Evolutionary conservation across 2,113 vertebrate genomes (phyloP).

Genomic region (Callaeas wilsoni): DNA sequence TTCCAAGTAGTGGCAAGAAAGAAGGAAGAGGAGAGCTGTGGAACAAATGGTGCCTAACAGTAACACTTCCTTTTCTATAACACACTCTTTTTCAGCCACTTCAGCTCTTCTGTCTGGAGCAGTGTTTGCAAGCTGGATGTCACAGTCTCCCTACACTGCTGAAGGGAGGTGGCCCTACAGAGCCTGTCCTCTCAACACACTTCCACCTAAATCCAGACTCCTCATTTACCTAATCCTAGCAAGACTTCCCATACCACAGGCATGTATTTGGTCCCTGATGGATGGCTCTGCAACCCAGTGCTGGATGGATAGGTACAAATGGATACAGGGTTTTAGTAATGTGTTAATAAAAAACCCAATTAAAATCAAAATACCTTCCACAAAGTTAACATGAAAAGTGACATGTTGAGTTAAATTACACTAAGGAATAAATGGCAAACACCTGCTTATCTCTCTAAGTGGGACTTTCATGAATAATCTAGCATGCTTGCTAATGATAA

Average conservation of each 20-base stretch:
- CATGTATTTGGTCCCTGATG: neutral
- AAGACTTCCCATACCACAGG: neutral
- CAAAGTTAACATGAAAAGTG: slow-evolving; percentile 13
- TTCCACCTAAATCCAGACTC: neutral
- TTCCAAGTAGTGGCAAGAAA: neutral
- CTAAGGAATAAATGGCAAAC: slow-evolving; percentile 29
- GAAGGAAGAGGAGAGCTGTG: neutral
- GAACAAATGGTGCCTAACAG: neutral
- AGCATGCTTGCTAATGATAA: slow-evolving; percentile 16
- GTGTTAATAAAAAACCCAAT: neutral
- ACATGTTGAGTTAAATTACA: slow-evolving; percentile 15
- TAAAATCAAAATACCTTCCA: slow-evolving; percentile 20
- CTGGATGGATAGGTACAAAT: neutral
- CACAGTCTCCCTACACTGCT: neutral
- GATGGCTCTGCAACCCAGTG: neutral
- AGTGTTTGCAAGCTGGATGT: neutral
- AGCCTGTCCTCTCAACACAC: neutral
- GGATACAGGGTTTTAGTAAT: neutral
- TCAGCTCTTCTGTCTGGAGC: neutral
- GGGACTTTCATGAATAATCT: slow-evolving; percentile 28
- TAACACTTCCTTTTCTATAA: neutral
- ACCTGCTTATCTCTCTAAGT: neutral
- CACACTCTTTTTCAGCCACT: neutral
- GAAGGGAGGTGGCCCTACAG: neutral
- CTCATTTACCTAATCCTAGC: neutral